Base-by-base conservation (phyloP, 2,888 invertebrate genomes). In the Clitarchus hookeri region DNA sequence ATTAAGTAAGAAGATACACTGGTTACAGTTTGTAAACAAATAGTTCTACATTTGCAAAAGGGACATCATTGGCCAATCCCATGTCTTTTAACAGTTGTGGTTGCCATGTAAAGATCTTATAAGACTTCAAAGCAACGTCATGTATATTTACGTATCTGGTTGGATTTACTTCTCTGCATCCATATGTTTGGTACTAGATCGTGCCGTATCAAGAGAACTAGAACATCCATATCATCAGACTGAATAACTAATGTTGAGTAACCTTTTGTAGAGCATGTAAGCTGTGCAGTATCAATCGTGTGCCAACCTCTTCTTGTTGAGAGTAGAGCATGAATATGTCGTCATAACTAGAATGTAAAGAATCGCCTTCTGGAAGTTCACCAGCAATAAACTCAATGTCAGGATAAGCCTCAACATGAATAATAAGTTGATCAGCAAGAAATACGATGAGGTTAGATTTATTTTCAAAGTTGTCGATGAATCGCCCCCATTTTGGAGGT, bases 231-330 rank as follows among this genome's bases (percentile, higher is more conserved):
- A 36, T 36, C 4, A 36, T 36, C 36, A n/a, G 25, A 79, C 27
- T 79, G 79, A 8, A 79, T 79, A 79, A 79, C 79, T 27, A 79
- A 23, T 79, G 79, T 79, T 13, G n/a, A 26, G n/a, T 79, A 79
- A 79, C 79, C 79, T n/a, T n/a, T 27, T 79, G 79, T 79, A 79
- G 79, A 79, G 79, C 25, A n/a, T n/a, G 79, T 25, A 27, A 79
- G 79, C n/a, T 79, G 23, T 79, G 79, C 79, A 79, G 27, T 25
- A 79, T 79, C n/a, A 79, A 79, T 12, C 79, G 79, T 11, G 79
- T 79, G 36, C 4, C 12, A 23, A 0, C 79, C 27, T 79, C 79
- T 19, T 79, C 23, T 79, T 79, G 79, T 79, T n/a, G 2, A 79
- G 79, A n/a, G 79, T 25, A n/a, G 13, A 79, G 23, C 27, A n/a